Conservation (phyloP, 2,888 invertebrate species). For the Trissolcus japonicus region DNA sequence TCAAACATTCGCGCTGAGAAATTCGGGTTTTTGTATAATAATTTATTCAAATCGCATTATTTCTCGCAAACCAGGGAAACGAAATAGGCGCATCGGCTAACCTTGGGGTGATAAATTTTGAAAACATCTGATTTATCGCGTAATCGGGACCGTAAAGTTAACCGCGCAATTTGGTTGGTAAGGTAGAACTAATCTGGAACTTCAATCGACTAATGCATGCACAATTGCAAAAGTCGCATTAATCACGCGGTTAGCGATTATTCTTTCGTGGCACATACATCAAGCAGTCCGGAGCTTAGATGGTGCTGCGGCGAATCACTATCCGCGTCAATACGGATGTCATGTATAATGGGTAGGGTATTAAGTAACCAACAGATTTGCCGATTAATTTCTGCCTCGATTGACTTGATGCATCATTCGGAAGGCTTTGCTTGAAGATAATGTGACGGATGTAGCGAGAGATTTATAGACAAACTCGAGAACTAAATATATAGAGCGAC, state of each 20-base stretch:
- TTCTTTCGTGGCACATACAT: slow-evolving; percentile 7
- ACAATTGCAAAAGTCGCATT: slow-evolving; percentile 9
- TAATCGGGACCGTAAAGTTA: too few relatives aligned
- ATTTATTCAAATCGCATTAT: too few relatives aligned
- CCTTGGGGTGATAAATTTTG: too few relatives aligned
- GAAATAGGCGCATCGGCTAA: too few relatives aligned
- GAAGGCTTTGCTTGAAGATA: slow-evolving; percentile 26
- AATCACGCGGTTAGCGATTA: slow-evolving; percentile 11
- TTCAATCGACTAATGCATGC: slow-evolving; percentile 5
- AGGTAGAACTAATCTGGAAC: not conserved
- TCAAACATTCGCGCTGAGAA: too few relatives aligned
- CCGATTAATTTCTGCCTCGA: slow-evolving; percentile 32
- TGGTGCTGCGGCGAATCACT: slow-evolving; percentile 18
- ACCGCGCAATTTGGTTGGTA: not conserved
- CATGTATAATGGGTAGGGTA: slow-evolving; percentile 5
- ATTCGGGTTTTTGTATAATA: too few relatives aligned
- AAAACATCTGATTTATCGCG: too few relatives aligned
- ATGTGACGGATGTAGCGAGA: slow-evolving; percentile 34
- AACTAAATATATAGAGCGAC: not conserved
- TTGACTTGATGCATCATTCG: slow-evolving; percentile 26
- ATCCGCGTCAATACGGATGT: slow-evolving; percentile 10
- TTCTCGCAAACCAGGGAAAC: too few relatives aligned
- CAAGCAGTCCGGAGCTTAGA: slow-evolving; percentile 4
- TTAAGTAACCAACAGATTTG: slow-evolving; percentile 27
- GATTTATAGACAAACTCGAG: slow-evolving; percentile 24